Base-by-base conservation (phyloP, 92 coral and sea anemone genomes). In the Epizoanthus ramosus region DNA sequence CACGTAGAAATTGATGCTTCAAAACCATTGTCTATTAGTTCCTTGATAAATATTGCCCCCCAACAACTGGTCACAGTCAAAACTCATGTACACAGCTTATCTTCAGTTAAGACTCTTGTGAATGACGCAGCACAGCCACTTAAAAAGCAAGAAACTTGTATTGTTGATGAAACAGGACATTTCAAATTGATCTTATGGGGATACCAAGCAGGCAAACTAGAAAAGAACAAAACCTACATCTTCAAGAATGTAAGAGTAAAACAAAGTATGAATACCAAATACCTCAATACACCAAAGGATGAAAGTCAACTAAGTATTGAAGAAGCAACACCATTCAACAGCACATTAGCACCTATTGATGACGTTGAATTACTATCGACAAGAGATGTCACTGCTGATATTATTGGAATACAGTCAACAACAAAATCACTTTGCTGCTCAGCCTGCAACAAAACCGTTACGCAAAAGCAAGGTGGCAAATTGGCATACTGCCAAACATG, bases 371-470 rank as follows among this genome's bases (percentile, higher is more conserved):
- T 52, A 19, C 63, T 14, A 47, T 52, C 24, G 28, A 71, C 75
- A 18, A 71, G 50, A 35, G 75, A 71, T 25, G 75, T 71, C 23
- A 61, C 13, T 73, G 79, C 45, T 73, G 57, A 60, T 9, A 41
- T 24, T 73, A 61, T 73, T 53, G 79, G 79, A 52, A 61, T 73
- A 19, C 79, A 73, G 25, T 50, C 79, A 73, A 61, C 57, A n/a
- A 52, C 59, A 23, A 73, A 73, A 73, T 52, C 79, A 17, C 28
- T 52, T 41, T 73, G 79, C 16, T 73, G 79, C 57, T 43, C 75
- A 71, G 35, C 35, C 1, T 71, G 35, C 52, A 71, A 71, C 75
- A 71, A 45, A 57, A 47, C 47, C 47, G 58, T 71, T 71, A 31
- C 22, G 47, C 17, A n/a, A 1, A 45, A 45, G 52, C 35, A 39